A percentile compares a stretch with the other conserved stretches of the same genome.
phyloP scores from a whole-genome alignment of 2,113 vertebrate genomes.

The Ceyx melanurus region DNA sequence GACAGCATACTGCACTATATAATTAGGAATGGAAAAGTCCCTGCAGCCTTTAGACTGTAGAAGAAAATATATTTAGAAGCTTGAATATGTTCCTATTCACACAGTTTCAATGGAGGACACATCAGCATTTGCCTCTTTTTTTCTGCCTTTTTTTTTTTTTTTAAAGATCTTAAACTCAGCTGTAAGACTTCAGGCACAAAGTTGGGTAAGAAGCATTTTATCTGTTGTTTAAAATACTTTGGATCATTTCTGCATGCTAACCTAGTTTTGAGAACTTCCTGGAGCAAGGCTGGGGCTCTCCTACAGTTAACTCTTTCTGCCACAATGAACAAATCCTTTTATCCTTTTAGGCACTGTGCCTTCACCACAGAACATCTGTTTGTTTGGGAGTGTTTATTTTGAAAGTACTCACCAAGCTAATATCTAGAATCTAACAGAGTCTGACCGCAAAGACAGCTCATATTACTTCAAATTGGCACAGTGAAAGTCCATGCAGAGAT shows the following conservation, averaged over 20 bases:
- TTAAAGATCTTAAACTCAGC: neutral
- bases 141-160: neutral
- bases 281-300: neutral
- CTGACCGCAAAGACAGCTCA: neutral
- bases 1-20: neutral
- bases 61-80: conserved; percentile 47
- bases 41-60: conserved; percentile 6
- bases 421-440: neutral
- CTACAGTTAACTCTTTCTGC: neutral
- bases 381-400: neutral
- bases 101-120: neutral
- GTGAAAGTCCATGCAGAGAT: neutral
- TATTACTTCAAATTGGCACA: neutral
- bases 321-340: neutral
- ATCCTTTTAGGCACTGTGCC: neutral
- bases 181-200: neutral
- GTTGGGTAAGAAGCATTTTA: neutral
- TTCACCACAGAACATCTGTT: neutral
- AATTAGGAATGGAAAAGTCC: conserved; percentile 57
- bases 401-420: neutral
- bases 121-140: neutral
- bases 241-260: neutral
- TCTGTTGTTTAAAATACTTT: conserved; percentile 22
- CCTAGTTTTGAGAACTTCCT: neutral
- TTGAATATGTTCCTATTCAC: conserved; percentile 17